Evolutionary conservation across 2,113 vertebrate genomes (phyloP), one percentile per base, ranked within the genome.

Genomic region (Chionis minor): DNA sequence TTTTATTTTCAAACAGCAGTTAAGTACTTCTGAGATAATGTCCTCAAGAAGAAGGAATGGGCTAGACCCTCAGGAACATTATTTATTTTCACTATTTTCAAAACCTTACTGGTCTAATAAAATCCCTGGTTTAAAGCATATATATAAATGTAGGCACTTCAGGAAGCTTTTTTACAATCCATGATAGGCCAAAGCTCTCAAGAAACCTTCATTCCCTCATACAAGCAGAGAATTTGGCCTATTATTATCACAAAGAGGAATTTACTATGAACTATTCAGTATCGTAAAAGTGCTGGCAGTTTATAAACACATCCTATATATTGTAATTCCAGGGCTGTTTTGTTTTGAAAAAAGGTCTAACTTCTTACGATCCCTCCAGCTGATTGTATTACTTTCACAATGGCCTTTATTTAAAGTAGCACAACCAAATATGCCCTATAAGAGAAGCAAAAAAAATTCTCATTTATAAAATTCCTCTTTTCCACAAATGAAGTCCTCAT

Each of bases 21-120:
- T 40, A 92, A 82, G 23, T 59, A 65, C 49, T 0, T 3, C 54
- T 70, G 72, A 73, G 33, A 52, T 38, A 44, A 56, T 56, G 45
- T 20, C 24, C 13, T 70, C 32, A 69, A 59, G 28, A 75, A 58
- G 16, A 8, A 89, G 17, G 8, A 74, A 66, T 11, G 8, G 23
- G 17, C 18, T 59, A 42, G 32, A 79, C 28, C 14, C 2, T 59
- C 1, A 0, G 11, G 24, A 89, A 66, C 2, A 28, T 14, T 13
- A 71, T n/a, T 71, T 58, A 28, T 38, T 81, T 78, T 62, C 47
- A 63, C 12, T 30, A 4, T 63, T 71, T 82, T 47, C 42, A 71
- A 87, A 80, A 35, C 30, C 18, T 72, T 72, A 27, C 24, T 77
- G 18, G 4, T 56, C 20, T 24, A 75, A 75, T 44, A 80, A 93